These are phyloP conservation scores for Diorhabda carinulata DNA, from an alignment of 1,140 invertebrate genomes.

Conservation along the genomic window DNA sequence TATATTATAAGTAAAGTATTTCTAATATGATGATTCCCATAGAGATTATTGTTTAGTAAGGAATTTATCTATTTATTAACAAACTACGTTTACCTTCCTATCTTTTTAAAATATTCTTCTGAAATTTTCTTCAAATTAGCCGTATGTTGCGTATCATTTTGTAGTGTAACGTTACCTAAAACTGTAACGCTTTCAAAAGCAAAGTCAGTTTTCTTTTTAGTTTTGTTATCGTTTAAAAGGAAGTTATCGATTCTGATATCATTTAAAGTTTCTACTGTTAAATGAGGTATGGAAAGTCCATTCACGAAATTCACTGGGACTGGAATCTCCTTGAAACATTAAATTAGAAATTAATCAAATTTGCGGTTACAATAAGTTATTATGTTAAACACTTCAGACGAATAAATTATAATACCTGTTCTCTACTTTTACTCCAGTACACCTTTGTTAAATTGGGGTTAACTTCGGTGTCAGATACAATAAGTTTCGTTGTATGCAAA, in stretches of 20 bases:
- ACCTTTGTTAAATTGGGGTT: slow-evolving; percentile 23
- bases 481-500: slow-evolving; percentile 22
- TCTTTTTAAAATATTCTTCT: slow-evolving; percentile 32
- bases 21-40: no score
- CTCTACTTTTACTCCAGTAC: slow-evolving; percentile 41
- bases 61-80: no score
- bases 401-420: slow-evolving; percentile 25
- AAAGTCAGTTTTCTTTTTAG: slow-evolving; percentile 23
- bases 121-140: slow-evolving; percentile 33
- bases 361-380: no score
- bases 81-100: slow-evolving; percentile 25
- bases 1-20: no score
- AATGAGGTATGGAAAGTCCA: slow-evolving; percentile 31
- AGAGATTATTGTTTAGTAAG: no score
- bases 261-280: slow-evolving; percentile 32
- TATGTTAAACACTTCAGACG: no score
- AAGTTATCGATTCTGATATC: slow-evolving; percentile 29
- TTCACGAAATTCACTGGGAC: slow-evolving; percentile 30
- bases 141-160: slow-evolving; percentile 24
- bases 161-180: slow-evolving; percentile 33
- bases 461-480: slow-evolving; percentile 30
- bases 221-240: slow-evolving; percentile 29
- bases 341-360: neutral
- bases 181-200: slow-evolving; percentile 38
- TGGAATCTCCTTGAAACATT: slow-evolving; percentile 28